Conservation (phyloP, 1,140 invertebrate genomes). For the Contarinia nasturtii region DNA sequence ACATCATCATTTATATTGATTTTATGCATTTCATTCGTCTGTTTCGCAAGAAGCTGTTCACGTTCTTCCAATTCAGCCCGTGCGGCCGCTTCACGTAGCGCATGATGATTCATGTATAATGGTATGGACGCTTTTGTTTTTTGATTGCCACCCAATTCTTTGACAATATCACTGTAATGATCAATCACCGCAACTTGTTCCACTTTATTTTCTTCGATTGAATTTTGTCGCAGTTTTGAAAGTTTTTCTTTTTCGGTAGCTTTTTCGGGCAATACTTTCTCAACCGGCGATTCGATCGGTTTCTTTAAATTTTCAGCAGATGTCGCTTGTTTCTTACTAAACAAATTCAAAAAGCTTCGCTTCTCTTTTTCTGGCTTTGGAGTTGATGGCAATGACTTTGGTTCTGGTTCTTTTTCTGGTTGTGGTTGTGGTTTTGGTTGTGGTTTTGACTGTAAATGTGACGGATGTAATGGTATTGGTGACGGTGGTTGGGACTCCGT, state of each 20-base stretch:
- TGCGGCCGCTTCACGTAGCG: conserved; percentile 36
- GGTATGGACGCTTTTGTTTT: conserved; percentile 30
- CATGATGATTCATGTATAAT: conserved; percentile 38
- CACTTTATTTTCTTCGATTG: conserved; percentile 40
- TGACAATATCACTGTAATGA: conserved; percentile 63
- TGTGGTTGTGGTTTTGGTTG: no score
- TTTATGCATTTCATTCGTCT: background rate
- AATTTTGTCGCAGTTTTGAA: conserved; percentile 13
- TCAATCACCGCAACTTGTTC: conserved; percentile 31
- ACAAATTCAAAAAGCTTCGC: no score
- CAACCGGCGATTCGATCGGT: background rate
- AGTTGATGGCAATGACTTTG: no score
- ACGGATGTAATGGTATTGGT: no score
- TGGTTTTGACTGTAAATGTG: no score
- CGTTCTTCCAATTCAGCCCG: conserved; percentile 12
- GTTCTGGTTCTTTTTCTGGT: no score
- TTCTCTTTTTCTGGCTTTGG: no score
- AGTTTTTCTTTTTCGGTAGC: conserved; percentile 8
- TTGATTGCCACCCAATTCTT: conserved; percentile 33
- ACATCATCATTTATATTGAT: background rate
- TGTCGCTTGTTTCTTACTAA: background rate
- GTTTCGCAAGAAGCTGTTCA: background rate
- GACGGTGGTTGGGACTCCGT: no score
- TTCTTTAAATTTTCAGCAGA: conserved; percentile 4
- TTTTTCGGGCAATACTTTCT: no score